These are phyloP conservation scores for Phoxinus dragarum DNA, from an alignment of 2,797 vertebrate genomes.

Conservation along the genomic window DNA sequence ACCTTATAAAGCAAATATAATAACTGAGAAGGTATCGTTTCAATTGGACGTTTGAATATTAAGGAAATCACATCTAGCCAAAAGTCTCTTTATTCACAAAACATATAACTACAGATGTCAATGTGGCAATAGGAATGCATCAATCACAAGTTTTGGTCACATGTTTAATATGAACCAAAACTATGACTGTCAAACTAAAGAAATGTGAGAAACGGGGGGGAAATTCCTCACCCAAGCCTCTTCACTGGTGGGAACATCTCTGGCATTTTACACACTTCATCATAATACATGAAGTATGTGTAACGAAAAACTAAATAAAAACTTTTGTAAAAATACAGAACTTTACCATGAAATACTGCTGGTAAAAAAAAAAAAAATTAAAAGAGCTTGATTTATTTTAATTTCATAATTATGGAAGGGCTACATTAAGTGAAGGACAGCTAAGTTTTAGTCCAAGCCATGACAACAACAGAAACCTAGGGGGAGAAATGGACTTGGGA, in stretches of 20 bases:
- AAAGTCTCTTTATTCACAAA: constrained; percentile 63
- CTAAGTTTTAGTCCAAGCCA: not conserved
- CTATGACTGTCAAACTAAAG: not conserved
- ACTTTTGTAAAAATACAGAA: constrained; percentile 26
- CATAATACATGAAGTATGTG: constrained; percentile 6
- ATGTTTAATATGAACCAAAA: constrained; percentile 19
- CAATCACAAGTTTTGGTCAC: constrained; percentile 32
- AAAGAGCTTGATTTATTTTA: not conserved
- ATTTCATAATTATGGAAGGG: constrained; percentile 3
- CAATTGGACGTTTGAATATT: not conserved
- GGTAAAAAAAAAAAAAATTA: not conserved
- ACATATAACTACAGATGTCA: constrained; percentile 33
- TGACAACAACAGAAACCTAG: not conserved
- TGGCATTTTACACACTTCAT: constrained; percentile 25
- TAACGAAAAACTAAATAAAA: not conserved
- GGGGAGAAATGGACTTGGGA: no score
- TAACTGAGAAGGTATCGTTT: not conserved
- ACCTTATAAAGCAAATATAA: not conserved
- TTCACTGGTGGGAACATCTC: not conserved
- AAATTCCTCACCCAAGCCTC: not conserved
- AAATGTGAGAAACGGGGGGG: no score
- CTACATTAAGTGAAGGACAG: not conserved
- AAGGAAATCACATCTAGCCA: constrained; percentile 49
- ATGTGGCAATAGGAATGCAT: constrained; percentile 48
- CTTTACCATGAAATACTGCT: constrained; percentile 27